Evolutionary conservation across 2,797 vertebrate genomes (phyloP).

Genomic region (Acestrorhynchus altus): DNA sequence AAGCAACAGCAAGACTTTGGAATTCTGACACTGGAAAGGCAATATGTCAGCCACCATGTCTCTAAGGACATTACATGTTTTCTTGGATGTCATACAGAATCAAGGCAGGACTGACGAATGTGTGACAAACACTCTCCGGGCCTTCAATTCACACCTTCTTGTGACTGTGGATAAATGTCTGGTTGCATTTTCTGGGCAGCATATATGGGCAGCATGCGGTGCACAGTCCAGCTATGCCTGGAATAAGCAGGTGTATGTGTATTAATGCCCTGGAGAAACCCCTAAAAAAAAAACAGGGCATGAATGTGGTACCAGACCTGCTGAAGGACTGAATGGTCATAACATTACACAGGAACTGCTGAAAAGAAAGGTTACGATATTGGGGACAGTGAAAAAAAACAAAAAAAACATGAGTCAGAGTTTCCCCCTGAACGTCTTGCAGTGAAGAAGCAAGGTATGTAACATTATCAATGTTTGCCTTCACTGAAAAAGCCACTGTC

Average conservation of each 20-base stretch:
- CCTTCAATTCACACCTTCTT: no score
- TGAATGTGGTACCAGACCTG: background rate
- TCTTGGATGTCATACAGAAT: background rate
- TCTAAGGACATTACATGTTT: no score
- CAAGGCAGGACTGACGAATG: background rate
- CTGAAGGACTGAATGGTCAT: background rate
- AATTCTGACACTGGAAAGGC: no score
- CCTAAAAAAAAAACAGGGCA: background rate
- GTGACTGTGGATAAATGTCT: no score
- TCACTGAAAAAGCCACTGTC: background rate
- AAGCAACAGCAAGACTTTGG: no score
- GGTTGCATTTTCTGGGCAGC: no score
- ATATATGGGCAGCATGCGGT: background rate
- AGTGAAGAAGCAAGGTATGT: background rate
- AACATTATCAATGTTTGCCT: background rate
- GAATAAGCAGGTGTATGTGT: background rate
- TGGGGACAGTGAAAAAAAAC: background rate
- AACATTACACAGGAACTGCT: background rate
- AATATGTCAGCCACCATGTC: background rate
- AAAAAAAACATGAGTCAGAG: background rate
- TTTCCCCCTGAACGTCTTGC: background rate
- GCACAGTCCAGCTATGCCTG: slow-evolving; percentile 3
- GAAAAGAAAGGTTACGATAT: background rate
- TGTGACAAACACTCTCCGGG: no score
- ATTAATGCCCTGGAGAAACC: background rate